These are phyloP conservation scores for Geophilus truncorum DNA, from an alignment of 2,888 invertebrate species.

Conservation along the genomic window DNA sequence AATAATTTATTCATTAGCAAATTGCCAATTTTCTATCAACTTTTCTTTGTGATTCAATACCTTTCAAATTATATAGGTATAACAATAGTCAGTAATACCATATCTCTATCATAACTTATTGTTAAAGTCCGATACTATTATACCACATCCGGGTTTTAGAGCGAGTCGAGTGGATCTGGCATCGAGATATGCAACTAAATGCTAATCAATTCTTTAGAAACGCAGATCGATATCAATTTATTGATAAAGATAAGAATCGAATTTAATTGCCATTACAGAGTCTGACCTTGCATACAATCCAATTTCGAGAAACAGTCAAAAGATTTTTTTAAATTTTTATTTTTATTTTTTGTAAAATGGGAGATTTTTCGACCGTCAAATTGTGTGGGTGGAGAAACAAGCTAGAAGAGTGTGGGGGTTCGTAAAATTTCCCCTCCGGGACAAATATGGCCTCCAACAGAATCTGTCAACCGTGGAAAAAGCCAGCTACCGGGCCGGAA, in stretches of 20 bases:
- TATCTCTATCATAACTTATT: not conserved
- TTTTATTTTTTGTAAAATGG: not conserved
- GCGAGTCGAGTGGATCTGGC: not conserved
- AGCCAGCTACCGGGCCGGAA: conserved; percentile 8
- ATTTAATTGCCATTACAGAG: not conserved
- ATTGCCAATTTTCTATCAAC: not conserved
- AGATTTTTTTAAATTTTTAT: not conserved
- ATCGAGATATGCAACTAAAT: not conserved
- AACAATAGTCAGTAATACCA: not conserved
- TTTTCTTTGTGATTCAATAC: not conserved
- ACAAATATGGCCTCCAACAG: conserved; percentile 11
- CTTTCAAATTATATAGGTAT: not conserved
- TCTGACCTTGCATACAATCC: not conserved
- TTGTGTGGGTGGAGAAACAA: not conserved
- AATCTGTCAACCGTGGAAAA: conserved; percentile 7
- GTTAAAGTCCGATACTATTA: not conserved
- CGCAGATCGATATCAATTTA: conserved; percentile 7
- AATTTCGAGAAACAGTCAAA: not conserved
- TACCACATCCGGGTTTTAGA: conserved; percentile 11
- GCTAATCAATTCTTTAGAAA: conserved; percentile 13
- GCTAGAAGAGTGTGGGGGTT: not conserved
- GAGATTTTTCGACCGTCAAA: not conserved
- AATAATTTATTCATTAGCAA: not conserved
- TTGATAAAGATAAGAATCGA: conserved; percentile 6
- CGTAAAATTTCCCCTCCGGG: not conserved